A percentile compares a stretch with the other conserved stretches of the same genome.
Evolutionary conservation across 1,140 invertebrate genomes (phyloP).

Genomic region (Plodia interpunctella): DNA sequence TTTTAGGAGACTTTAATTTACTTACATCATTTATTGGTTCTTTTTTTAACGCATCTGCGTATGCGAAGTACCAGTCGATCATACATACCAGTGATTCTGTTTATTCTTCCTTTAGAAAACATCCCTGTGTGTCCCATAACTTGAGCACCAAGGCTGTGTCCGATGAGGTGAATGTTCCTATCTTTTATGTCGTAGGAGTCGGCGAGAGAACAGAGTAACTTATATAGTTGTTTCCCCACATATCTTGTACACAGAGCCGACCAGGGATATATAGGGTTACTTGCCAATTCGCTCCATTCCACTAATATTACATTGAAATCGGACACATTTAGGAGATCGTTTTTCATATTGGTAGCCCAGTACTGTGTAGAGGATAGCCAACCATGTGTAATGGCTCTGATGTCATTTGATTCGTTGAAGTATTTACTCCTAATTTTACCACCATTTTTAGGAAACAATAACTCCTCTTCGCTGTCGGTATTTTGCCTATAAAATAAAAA

Average conservation of each 20-base stretch:
- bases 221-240: conserved; percentile 80
- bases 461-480: conserved; percentile 30
- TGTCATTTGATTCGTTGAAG: conserved; percentile 78
- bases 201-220: conserved; percentile 79
- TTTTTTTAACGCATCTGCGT: too few relatives aligned
- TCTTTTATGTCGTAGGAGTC: conserved; percentile 72
- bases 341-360: conserved; percentile 67
- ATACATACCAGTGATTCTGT: conserved; percentile 79
- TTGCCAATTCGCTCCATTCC: conserved; percentile 82
- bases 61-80: too few relatives aligned
- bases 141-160: conserved; percentile 94
- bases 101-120: conserved; percentile 74
- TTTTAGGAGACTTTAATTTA: too few relatives aligned
- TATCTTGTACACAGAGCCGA: conserved; percentile 80
- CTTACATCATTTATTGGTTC: too few relatives aligned
- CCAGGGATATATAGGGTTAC: conserved; percentile 81
- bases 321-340: conserved; percentile 70
- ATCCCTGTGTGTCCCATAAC: conserved; percentile 90
- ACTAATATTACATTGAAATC: conserved; percentile 83
- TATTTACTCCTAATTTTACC: conserved; percentile 35
- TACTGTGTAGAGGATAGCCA: conserved; percentile 79
- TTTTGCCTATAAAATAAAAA: conserved; percentile 22
- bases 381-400: conserved; percentile 85
- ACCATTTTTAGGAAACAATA: conserved; percentile 31
- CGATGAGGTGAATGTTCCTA: conserved; percentile 81